phyloP scores from a whole-genome alignment of 2,888 invertebrate species.

The Neocrepidodera transversa region DNA sequence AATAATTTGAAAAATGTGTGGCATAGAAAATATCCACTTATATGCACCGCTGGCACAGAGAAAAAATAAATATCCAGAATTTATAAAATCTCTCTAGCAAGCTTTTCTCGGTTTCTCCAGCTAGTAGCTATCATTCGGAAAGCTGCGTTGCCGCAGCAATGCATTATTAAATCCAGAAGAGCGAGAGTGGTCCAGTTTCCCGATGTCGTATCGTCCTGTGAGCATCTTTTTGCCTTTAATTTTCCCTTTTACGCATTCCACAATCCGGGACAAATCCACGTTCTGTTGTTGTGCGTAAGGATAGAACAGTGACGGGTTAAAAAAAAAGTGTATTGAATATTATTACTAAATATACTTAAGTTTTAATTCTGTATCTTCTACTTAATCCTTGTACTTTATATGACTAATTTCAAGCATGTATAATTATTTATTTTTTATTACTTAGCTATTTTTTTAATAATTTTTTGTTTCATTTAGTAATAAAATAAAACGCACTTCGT shows the following conservation, averaged over 20 bases:
- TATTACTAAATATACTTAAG: no score
- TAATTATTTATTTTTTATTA: no score
- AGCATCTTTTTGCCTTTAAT: slow-evolving; percentile 24
- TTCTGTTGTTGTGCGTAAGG: slow-evolving; percentile 7
- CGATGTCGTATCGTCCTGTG: slow-evolving; percentile 22
- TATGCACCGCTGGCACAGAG: not conserved
- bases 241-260: slow-evolving; percentile 19
- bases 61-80: slow-evolving; percentile 1
- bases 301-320: not conserved
- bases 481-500: no score
- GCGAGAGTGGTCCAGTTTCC: slow-evolving; percentile 22
- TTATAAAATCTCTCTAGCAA: slow-evolving; percentile 6
- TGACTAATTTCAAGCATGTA: no score
- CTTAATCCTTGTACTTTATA: no score
- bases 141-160: slow-evolving; percentile 25
- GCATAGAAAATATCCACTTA: slow-evolving; percentile 1
- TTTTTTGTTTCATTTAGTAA: no score
- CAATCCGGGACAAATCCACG: slow-evolving; percentile 19
- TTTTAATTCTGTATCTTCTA: no score
- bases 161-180: slow-evolving; percentile 27
- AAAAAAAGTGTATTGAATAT: no score
- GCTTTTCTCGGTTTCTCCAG: slow-evolving; percentile 1
- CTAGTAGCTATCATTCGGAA: slow-evolving; percentile 23
- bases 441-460: no score
- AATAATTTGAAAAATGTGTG: no score